phyloP scores from a whole-genome alignment of 1,140 invertebrate species.

The Phthorimaea operculella region DNA sequence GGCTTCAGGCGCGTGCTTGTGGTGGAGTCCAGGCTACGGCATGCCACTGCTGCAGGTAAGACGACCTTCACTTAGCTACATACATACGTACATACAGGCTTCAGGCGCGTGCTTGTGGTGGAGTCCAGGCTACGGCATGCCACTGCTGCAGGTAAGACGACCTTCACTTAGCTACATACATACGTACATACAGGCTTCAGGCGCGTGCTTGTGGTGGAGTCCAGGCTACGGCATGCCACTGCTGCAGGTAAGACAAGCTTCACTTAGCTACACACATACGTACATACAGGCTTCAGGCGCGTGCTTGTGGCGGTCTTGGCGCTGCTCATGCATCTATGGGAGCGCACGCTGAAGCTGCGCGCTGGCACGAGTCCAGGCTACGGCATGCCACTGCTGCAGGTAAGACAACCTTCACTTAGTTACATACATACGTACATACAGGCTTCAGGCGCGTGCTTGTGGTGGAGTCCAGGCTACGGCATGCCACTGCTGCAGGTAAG shows the following conservation, averaged over 20 bases:
- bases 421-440: no score
- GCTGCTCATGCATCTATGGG: conserved; percentile 88
- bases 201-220: conserved; percentile 93
- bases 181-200: no score
- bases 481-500: conserved; percentile 81
- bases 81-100: no score
- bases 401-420: conserved; percentile 48
- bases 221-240: conserved; percentile 83
- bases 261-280: background rate
- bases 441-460: conserved; percentile 79
- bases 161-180: background rate
- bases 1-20: conserved; percentile 81
- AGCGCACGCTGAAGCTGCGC: conserved; percentile 87
- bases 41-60: conserved; percentile 81
- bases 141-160: conserved; percentile 77
- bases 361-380: conserved; percentile 88
- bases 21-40: conserved; percentile 88
- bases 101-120: conserved; percentile 85
- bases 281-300: no score
- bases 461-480: conserved; percentile 89
- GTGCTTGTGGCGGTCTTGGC: conserved; percentile 91
- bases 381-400: conserved; percentile 82
- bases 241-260: conserved; percentile 72
- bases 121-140: conserved; percentile 88
- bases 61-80: background rate